Evolutionary conservation across 30 jellyfish, hydroid and myxozoan genomes (phyloP).

Genomic region (Aurelia aurita): DNA sequence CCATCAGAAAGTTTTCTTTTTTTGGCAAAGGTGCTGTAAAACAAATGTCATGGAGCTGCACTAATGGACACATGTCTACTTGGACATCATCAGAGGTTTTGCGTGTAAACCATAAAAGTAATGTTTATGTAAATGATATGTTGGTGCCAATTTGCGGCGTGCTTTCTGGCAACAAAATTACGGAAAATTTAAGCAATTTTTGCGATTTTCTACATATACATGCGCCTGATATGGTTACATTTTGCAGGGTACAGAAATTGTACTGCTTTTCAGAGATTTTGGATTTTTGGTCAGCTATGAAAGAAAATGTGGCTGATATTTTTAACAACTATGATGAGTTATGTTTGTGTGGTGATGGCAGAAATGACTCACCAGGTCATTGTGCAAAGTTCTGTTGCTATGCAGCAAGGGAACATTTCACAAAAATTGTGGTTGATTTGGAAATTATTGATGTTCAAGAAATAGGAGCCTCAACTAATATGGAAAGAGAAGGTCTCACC

Average conservation of each 20-base stretch:
- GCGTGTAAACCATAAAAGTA: neutral
- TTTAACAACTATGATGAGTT: neutral
- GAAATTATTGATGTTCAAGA: conserved; percentile 24
- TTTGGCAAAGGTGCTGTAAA: conserved; percentile 1
- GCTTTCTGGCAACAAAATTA: conserved; percentile 35
- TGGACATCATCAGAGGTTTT: conserved; percentile 48
- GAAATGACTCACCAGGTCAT: conserved; percentile 56
- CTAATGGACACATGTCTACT: neutral
- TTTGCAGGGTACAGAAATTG: conserved; percentile 4
- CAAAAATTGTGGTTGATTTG: conserved; percentile 24
- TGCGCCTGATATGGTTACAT: conserved; percentile 3
- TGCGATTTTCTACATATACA: conserved; percentile 12
- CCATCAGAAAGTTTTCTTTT: neutral
- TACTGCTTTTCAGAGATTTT: conserved; percentile 1
- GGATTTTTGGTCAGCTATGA: conserved; percentile 17
- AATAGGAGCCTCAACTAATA: conserved; percentile 29
- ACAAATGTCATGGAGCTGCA: conserved; percentile 9
- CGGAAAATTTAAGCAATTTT: neutral
- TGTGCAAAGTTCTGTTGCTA: conserved; percentile 32
- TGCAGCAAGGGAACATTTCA: conserved; percentile 25
- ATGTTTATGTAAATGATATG: conserved; percentile 29
- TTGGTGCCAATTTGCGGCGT: conserved; percentile 4
- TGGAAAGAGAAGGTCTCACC: conserved; percentile 30
- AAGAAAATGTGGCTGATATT: neutral
- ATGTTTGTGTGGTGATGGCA: conserved; percentile 39